Conservation (phyloP, 2,113 vertebrate genomes). For the Zapus hudsonius region DNA sequence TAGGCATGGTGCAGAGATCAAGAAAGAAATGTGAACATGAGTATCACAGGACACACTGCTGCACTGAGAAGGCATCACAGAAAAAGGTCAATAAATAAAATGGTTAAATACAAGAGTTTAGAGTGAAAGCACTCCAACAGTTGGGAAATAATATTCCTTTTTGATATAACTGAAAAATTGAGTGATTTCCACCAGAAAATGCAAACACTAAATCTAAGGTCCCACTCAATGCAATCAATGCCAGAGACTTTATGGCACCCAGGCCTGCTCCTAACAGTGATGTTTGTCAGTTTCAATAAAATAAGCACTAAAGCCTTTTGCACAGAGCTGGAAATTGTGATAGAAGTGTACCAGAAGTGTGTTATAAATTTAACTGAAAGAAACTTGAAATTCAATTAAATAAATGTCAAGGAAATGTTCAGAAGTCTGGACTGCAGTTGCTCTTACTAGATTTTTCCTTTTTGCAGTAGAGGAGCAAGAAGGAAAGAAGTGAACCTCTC, state of each 20-base stretch:
- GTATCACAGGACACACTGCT: neutral
- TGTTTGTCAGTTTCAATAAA: constrained; percentile 32
- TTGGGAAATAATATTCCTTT: neutral
- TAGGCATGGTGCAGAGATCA: no score
- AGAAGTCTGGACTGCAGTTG: neutral
- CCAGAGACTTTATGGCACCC: neutral
- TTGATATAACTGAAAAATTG: neutral
- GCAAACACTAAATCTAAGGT: neutral
- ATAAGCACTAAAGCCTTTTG: constrained; percentile 5
- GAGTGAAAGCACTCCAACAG: neutral
- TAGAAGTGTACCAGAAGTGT: neutral
- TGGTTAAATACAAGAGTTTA: neutral
- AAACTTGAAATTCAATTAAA: neutral
- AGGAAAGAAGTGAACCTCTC: neutral
- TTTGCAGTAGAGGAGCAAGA: neutral
- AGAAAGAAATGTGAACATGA: neutral
- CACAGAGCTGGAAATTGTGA: neutral
- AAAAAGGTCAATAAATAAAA: neutral
- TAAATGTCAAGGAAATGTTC: constrained; percentile 14
- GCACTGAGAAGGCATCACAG: neutral
- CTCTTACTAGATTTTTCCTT: neutral
- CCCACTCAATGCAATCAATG: neutral
- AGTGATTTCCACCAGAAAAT: neutral
- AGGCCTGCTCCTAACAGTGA: neutral
- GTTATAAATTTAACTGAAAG: neutral